phyloP scores from a whole-genome alignment of 2,113 vertebrate genomes.

The Calidris pugnax region DNA sequence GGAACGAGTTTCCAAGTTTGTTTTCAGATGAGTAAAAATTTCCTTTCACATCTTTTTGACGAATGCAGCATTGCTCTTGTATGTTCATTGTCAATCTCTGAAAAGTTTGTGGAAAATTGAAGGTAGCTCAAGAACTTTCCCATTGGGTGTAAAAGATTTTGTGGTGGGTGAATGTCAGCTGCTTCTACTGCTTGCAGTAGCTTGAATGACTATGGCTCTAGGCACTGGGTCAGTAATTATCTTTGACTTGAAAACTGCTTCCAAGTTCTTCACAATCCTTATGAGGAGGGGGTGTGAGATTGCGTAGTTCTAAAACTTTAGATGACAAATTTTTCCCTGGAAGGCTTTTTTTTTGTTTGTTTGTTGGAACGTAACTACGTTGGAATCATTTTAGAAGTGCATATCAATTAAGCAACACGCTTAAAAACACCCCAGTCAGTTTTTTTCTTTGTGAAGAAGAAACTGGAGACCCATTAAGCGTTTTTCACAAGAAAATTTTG shows the following conservation, averaged over 20 bases:
- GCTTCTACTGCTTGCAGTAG: neutral
- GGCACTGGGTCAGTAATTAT: neutral
- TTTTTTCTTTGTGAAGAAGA: neutral
- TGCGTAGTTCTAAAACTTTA: neutral
- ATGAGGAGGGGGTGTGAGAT: neutral
- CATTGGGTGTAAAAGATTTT: neutral
- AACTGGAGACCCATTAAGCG: neutral
- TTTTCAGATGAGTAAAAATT: neutral
- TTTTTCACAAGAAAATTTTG: neutral
- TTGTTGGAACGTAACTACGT: neutral
- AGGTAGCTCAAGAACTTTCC: constrained; percentile 1
- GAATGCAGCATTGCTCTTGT: neutral
- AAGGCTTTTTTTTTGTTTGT: neutral
- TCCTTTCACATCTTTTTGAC: neutral
- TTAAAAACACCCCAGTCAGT: neutral
- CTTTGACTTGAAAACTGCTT: neutral
- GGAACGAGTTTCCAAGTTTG: neutral
- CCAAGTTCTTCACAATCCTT: neutral
- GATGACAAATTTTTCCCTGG: neutral
- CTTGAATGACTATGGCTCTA: neutral
- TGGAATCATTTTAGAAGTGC: neutral
- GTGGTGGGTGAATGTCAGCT: neutral
- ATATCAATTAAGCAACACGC: neutral
- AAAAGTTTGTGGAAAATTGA: neutral
- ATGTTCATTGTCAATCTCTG: neutral